Evolutionary conservation across 2,888 invertebrate genomes (phyloP), one percentile per base, ranked within the genome.

Genomic region (Ennomos fuscantarius): DNA sequence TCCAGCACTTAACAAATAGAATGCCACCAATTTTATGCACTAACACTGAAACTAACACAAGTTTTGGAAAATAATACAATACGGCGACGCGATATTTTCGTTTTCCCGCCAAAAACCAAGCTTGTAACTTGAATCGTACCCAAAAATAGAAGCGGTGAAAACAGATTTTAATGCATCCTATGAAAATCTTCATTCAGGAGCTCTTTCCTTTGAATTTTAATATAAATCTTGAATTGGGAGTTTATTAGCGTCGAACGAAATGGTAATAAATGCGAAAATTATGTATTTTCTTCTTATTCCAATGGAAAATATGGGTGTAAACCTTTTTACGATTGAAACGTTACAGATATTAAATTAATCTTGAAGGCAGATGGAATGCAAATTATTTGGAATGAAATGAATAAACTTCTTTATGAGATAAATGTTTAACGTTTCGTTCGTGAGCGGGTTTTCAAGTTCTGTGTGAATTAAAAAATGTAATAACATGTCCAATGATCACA

Each of bases 101-200:
- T n/a, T n/a, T n/a, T n/a, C n/a, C n/a, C n/a, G n/a, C n/a, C n/a
- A n/a, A n/a, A n/a, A n/a, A n/a, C n/a, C n/a, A 24, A 24, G 24
- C 6, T 24, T 62, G 33, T 67, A 11, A 37, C 60, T 79, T 83
- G 50, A 0, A 70, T 78, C 78, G 58, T 8, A 59, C 48, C n/a
- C 63, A 12, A 62, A 75, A 77, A 72, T 75, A 76, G 81, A 76
- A 85, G 79, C 84, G 70, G 79, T 87, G 78, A 86, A 87, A 89
- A 89, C 89, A 92, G 90, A 91, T 91, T 92, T 91, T 90, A 90
- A 91, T 89, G 89, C 81, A 85, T 89, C 88, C 89, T 88, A 89
- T 90, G 91, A 89, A 90, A 89, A 89, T 90, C 85, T 89, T 87
- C 86, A 86, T 87, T 84, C 87, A 77, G 76, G 68, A 81, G 77